Conservation (phyloP, 2,113 vertebrate species). For the Nycticebus coucang region DNA sequence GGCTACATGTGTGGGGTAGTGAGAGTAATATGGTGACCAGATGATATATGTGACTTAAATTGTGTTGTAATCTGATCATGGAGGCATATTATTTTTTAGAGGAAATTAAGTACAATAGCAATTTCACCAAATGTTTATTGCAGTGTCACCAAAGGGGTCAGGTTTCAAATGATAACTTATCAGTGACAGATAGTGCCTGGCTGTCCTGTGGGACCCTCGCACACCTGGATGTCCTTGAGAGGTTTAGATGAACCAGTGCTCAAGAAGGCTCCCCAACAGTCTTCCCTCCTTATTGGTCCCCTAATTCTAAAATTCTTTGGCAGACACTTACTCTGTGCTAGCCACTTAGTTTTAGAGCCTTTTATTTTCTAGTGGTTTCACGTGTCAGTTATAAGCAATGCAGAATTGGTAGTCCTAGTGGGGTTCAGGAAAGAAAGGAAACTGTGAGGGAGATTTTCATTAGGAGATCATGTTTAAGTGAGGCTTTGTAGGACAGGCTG, state of each 20-base stretch:
- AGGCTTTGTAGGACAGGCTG: not conserved
- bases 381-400: not conserved
- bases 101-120: not conserved
- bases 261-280: not conserved
- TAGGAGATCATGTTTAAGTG: not conserved
- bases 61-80: not conserved
- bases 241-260: not conserved
- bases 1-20: not conserved
- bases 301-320: not conserved
- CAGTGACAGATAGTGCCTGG: not conserved
- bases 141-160: not conserved
- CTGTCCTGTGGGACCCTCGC: not conserved
- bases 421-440: not conserved
- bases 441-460: not conserved
- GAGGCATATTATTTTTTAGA: not conserved
- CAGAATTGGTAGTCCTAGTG: not conserved
- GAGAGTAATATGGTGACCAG: slow-evolving; percentile 34
- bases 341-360: not conserved
- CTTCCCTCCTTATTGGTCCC: not conserved
- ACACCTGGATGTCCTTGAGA: not conserved
- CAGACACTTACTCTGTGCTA: not conserved
- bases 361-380: slow-evolving; percentile 14
- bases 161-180: not conserved
- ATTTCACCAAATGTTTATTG: not conserved
- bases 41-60: slow-evolving; percentile 1